A percentile compares a stretch with the other conserved stretches of the same genome.
phyloP scores from a whole-genome alignment of 2,797 vertebrate species.

The Enteromius radiatus region DNA sequence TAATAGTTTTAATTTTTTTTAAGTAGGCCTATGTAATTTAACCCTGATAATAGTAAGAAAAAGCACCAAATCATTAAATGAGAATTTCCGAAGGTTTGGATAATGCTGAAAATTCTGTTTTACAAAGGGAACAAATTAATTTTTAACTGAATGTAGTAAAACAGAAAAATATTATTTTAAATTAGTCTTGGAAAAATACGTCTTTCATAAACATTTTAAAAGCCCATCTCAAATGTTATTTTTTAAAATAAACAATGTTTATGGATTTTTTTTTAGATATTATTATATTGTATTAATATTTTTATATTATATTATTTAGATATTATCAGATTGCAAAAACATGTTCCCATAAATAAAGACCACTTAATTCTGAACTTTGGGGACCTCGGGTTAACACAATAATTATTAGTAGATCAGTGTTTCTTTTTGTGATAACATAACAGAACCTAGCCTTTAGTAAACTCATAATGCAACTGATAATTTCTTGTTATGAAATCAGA shows the following conservation, averaged over 20 bases:
- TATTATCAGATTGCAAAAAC: constrained; percentile 8
- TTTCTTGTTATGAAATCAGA: background rate
- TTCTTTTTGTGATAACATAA: background rate
- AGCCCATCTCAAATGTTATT: too few relatives aligned
- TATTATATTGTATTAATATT: too few relatives aligned
- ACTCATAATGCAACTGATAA: constrained; percentile 11
- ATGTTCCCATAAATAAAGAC: constrained; percentile 1
- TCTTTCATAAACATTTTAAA: background rate
- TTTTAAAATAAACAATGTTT: too few relatives aligned
- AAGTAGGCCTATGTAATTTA: too few relatives aligned
- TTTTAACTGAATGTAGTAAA: background rate
- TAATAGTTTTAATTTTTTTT: too few relatives aligned
- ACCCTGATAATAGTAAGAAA: background rate
- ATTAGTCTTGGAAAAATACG: background rate
- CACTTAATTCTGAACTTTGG: background rate
- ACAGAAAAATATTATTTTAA: background rate
- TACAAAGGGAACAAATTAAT: background rate
- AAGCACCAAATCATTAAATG: background rate
- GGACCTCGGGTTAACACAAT: background rate
- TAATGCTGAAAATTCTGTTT: background rate
- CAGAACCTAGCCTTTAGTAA: background rate
- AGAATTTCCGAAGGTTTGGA: background rate
- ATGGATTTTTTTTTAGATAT: too few relatives aligned
- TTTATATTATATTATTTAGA: too few relatives aligned
- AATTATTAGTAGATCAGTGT: background rate